Percentiles rank a stretch among this genome's conserved stretches.
Conservation (phyloP, 2,888 invertebrate species). For the Drosophila infuscata region DNA sequence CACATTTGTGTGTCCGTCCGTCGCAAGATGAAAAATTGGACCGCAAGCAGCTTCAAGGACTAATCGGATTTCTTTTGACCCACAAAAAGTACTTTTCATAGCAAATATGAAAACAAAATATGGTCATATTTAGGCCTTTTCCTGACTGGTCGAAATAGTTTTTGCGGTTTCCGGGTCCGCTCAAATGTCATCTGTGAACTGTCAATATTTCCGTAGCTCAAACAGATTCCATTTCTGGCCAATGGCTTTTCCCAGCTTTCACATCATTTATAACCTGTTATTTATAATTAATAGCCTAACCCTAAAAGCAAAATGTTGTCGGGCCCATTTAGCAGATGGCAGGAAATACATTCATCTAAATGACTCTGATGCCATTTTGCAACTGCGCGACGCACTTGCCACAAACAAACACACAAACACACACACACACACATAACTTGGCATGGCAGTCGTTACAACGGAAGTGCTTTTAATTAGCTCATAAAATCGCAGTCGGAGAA, state of each 20-base stretch:
- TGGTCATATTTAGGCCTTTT: background rate
- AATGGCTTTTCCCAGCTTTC: background rate
- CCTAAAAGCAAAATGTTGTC: constrained; percentile 63
- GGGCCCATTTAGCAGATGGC: constrained; percentile 36
- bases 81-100: background rate
- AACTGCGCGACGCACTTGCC: constrained; percentile 9
- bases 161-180: background rate
- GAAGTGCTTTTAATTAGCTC: constrained; percentile 67
- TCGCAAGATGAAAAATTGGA: background rate
- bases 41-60: background rate
- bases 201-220: constrained; percentile 15
- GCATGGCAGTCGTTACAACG: constrained; percentile 26
- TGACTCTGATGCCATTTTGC: constrained; percentile 36
- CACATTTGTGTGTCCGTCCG: background rate
- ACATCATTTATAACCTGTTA: constrained; percentile 18
- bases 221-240: background rate
- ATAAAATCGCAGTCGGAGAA: constrained; percentile 33
- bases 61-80: background rate
- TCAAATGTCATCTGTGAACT: constrained; percentile 3
- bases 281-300: constrained; percentile 42
- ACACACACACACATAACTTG: background rate
- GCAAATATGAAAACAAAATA: background rate
- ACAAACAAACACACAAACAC: background rate
- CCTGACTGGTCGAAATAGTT: background rate
- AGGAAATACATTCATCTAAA: constrained; percentile 49